phyloP scores from a whole-genome alignment of 2,888 invertebrate species.

The Gonocerus acuteangulatus region DNA sequence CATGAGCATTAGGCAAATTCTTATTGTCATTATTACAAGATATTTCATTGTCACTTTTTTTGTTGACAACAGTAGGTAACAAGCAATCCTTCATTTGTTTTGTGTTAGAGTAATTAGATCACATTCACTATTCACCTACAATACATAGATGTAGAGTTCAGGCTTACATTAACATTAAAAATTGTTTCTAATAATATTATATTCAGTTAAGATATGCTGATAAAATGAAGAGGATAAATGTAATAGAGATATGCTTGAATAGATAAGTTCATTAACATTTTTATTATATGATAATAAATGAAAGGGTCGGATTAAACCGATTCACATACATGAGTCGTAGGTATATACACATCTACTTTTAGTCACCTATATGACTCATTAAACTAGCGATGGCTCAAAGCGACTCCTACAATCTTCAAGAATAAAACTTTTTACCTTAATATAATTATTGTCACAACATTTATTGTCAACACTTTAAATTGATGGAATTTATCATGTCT shows the following conservation, averaged over 20 bases:
- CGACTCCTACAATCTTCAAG: constrained; percentile 11
- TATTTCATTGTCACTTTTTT: constrained; percentile 24
- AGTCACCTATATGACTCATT: constrained; percentile 16
- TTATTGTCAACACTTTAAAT: constrained; percentile 14
- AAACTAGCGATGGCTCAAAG: background rate
- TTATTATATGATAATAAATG: no score
- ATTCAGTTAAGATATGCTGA: constrained; percentile 10
- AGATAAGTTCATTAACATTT: no score
- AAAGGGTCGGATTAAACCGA: no score
- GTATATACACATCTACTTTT: constrained; percentile 7
- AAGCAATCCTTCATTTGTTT: constrained; percentile 12
- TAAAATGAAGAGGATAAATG: background rate
- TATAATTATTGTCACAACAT: constrained; percentile 19
- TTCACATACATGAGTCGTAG: background rate
- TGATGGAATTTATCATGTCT: background rate
- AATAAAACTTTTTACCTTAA: constrained; percentile 18
- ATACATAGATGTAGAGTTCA: no score
- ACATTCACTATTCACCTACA: no score
- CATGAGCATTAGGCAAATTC: constrained; percentile 33
- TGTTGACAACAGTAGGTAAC: constrained; percentile 23
- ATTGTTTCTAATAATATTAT: background rate
- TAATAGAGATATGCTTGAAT: constrained; percentile 4
- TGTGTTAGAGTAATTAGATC: background rate
- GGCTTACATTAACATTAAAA: background rate
- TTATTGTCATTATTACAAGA: constrained; percentile 33